Percentiles rank a stretch among this genome's conserved stretches.
These are phyloP conservation scores for Alouatta palliata DNA, from an alignment of 2,113 vertebrate species.

Conservation along the genomic window DNA sequence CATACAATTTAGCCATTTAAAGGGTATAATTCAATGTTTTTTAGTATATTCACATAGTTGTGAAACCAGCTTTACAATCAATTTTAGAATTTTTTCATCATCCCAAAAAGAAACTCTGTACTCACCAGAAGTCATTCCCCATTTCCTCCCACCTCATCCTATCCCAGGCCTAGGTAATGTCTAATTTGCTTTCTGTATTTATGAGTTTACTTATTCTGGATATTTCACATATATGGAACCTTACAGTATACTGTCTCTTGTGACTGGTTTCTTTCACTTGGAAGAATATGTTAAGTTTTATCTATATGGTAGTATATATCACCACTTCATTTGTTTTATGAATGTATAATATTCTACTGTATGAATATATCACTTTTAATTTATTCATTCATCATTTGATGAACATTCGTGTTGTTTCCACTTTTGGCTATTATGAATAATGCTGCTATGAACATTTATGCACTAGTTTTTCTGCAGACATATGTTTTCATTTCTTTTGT, in stretches of 20 bases:
- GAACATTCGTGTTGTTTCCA: background rate
- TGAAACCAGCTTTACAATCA: background rate
- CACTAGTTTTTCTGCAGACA: background rate
- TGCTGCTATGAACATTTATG: background rate
- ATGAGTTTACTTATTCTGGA: background rate
- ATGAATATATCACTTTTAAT: background rate
- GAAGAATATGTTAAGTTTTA: background rate
- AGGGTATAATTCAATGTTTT: background rate
- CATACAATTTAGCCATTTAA: background rate
- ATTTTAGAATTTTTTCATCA: background rate
- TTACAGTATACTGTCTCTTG: background rate
- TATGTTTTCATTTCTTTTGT: background rate
- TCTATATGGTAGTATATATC: background rate
- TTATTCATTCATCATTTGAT: background rate
- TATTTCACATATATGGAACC: background rate
- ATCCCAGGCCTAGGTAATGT: background rate
- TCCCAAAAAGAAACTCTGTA: background rate
- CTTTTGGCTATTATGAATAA: background rate
- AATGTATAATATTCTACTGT: background rate
- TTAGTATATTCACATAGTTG: background rate
- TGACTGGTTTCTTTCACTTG: background rate
- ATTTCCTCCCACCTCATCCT: background rate
- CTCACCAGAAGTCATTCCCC: background rate
- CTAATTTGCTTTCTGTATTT: background rate
- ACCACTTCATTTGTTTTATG: background rate